Conservation (phyloP, 2,888 invertebrate genomes). For the Hololepta plana region DNA sequence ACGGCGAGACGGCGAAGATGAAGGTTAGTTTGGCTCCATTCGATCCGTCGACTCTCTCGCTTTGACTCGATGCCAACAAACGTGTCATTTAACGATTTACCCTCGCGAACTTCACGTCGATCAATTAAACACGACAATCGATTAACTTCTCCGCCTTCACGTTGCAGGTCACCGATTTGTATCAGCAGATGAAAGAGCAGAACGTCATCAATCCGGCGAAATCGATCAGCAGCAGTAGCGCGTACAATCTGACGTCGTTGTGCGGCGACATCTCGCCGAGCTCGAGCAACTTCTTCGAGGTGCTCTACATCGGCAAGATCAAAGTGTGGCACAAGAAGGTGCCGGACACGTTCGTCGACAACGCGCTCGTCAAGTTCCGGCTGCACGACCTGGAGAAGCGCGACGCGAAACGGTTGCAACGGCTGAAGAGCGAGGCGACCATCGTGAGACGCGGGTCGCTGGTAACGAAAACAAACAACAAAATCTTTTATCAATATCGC, state of each 20-base stretch:
- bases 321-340: slow-evolving; percentile 74
- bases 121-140: too few relatives aligned
- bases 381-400: slow-evolving; percentile 61
- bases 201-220: slow-evolving; percentile 24
- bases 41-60: too few relatives aligned
- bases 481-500: slow-evolving; percentile 1
- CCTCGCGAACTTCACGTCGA: too few relatives aligned
- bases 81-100: too few relatives aligned
- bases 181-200: slow-evolving; percentile 53
- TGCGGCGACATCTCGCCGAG: slow-evolving; percentile 68
- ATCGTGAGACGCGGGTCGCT: slow-evolving; percentile 26
- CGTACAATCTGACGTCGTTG: slow-evolving; percentile 51
- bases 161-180: slow-evolving; percentile 52
- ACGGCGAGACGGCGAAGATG: too few relatives aligned
- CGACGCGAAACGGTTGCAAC: slow-evolving; percentile 18
- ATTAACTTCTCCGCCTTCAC: too few relatives aligned
- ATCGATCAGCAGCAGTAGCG: slow-evolving; percentile 28
- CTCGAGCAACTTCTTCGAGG: slow-evolving; percentile 80
- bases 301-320: slow-evolving; percentile 82
- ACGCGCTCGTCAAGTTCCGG: slow-evolving; percentile 69
- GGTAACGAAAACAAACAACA: slow-evolving; percentile 12
- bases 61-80: too few relatives aligned
- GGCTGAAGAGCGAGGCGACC: slow-evolving; percentile 21
- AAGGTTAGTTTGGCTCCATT: too few relatives aligned
- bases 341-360: slow-evolving; percentile 77